Conservation (phyloP, 2,797 vertebrate species). For the Florisuga fusca region DNA sequence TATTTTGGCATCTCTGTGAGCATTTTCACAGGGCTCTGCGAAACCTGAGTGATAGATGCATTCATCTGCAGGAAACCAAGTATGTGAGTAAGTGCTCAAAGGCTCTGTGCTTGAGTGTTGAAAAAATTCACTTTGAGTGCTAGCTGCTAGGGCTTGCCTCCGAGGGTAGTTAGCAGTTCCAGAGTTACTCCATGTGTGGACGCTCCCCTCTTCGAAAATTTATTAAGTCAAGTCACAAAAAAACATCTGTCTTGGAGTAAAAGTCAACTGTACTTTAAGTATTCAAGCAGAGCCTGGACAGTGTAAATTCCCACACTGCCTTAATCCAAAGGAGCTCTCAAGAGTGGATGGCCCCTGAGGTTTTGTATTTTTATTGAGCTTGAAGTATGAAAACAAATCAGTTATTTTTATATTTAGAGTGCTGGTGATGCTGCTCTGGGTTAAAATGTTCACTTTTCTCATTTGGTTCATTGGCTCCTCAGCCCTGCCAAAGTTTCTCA, state of each 20-base stretch:
- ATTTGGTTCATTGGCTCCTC: not conserved
- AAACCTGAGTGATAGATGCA: not conserved
- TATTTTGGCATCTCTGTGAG: not conserved
- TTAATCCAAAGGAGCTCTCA: slow-evolving; percentile 20
- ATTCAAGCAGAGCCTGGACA: not conserved
- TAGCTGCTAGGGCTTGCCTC: not conserved
- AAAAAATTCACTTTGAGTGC: not conserved
- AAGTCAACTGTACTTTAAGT: not conserved
- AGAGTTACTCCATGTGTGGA: not conserved
- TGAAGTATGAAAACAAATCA: not conserved
- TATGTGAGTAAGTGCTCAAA: not conserved
- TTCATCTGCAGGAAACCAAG: not conserved
- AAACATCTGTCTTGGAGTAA: not conserved
- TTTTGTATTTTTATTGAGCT: slow-evolving; percentile 5
- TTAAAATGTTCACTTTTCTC: not conserved
- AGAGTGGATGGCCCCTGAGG: not conserved
- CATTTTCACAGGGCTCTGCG: not conserved
- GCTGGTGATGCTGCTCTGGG: not conserved
- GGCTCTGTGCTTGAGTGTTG: not conserved
- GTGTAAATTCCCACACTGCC: not conserved
- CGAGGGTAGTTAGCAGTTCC: not conserved
- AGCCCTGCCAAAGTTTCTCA: not conserved
- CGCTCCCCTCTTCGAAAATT: not conserved
- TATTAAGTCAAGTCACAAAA: not conserved
- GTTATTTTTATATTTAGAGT: slow-evolving; percentile 20